phyloP scores from a whole-genome alignment of 1,140 invertebrate species.

The Leptopilina clavipes region DNA sequence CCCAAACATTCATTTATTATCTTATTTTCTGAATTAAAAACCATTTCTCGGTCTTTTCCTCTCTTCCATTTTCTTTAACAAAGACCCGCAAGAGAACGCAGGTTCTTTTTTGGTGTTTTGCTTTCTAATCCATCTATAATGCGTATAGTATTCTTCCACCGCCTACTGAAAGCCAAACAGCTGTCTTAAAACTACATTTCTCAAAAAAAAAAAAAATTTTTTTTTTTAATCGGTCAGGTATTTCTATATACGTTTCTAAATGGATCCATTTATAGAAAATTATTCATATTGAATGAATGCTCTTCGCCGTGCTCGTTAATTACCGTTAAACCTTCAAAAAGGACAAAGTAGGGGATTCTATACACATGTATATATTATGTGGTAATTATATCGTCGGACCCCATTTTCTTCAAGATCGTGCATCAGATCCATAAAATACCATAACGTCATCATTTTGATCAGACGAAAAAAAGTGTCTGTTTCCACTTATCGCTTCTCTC shows the following conservation, averaged over 20 bases:
- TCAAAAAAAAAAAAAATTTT: not conserved
- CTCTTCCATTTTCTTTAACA: not conserved
- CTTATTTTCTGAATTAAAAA: not conserved
- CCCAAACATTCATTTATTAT: not conserved
- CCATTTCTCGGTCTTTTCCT: not conserved
- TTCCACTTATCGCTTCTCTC: too few relatives aligned
- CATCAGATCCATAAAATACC: conserved; percentile 15
- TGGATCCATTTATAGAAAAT: conserved; percentile 22
- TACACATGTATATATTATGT: not conserved
- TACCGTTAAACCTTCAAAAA: conserved; percentile 21
- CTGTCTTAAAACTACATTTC: conserved; percentile 15
- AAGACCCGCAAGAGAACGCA: not conserved
- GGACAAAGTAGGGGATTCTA: not conserved
- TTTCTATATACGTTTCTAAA: not conserved
- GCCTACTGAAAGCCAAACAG: conserved; percentile 17
- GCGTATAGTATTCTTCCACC: not conserved
- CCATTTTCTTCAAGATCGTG: conserved; percentile 7
- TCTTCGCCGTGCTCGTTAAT: not conserved
- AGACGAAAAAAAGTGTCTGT: not conserved
- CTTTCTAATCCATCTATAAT: not conserved
- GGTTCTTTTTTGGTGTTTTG: not conserved
- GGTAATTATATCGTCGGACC: conserved; percentile 16
- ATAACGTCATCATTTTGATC: conserved; percentile 17
- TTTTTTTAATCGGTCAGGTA: conserved; percentile 21
- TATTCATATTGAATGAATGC: conserved; percentile 27